A percentile compares a stretch with the other conserved stretches of the same genome.
These are phyloP conservation scores for Rapana venosa DNA, from an alignment of 2,888 invertebrate genomes.

Conservation along the genomic window DNA sequence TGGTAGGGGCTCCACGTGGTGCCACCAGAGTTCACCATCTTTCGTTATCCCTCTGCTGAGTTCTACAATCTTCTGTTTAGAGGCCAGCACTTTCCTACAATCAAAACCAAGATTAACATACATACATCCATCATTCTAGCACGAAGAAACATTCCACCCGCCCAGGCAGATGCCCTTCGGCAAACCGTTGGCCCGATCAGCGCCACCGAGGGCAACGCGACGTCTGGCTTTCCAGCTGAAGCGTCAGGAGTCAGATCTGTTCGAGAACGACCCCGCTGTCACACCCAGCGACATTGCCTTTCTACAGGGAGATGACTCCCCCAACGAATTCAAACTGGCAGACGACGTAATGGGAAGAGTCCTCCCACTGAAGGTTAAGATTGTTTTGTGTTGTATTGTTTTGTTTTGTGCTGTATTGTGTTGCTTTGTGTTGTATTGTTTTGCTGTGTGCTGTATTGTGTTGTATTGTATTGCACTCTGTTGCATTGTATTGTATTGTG, in stretches of 20 bases:
- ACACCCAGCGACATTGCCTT: neutral
- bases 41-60: no score
- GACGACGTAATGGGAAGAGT: neutral
- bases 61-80: no score
- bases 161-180: neutral
- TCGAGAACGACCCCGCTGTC: neutral
- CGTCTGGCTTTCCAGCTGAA: neutral
- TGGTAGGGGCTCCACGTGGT: no score
- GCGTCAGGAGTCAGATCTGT: slow-evolving; percentile 30
- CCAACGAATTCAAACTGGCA: slow-evolving; percentile 1
- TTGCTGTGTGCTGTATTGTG: no score
- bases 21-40: no score
- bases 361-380: neutral
- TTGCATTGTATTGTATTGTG: no score
- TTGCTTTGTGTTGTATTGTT: no score
- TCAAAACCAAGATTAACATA: no score
- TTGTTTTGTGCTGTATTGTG: no score
- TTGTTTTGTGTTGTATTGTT: no score
- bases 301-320: neutral
- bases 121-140: neutral
- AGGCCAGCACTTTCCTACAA: no score
- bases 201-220: neutral
- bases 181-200: neutral
- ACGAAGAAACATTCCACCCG: neutral
- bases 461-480: no score